Evolutionary conservation across 2,888 invertebrate species (phyloP), one percentile per base, ranked within the genome.

Genomic region (Ptychoptera contaminata): DNA sequence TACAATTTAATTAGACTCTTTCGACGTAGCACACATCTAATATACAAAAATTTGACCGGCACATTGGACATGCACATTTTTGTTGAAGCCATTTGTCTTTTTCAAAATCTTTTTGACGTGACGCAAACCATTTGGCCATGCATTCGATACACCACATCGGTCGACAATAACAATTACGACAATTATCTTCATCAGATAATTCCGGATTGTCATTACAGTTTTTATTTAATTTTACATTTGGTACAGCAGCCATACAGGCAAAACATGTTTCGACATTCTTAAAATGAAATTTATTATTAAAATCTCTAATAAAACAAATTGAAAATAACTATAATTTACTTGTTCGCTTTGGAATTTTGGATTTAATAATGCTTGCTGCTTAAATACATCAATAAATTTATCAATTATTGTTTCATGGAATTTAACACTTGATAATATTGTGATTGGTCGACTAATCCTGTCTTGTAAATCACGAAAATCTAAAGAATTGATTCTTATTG

Each of bases 141-240:
- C 88, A 93, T 51, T 81, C 76, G 16, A 76, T 67, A 67, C 92
- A 93, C 91, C 92, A 92, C 76, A 91, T 79, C 16, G 88, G 91
- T 43, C 85, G 77, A 60, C 84, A 86, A 57, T 76, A 77, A 57
- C 84, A 85, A 48, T 65, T 61, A 11, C 58, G 56, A 43, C 62
- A 64, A 29, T 59, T 55, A 29, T 58, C 67, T 15, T 62, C 61
- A 1, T 55, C 51, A 12, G 63, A 46, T 43, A 53, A 66, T 10
- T 56, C 55, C 5, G 59, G 68, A n/a, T 63, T 60, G 43, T 65
- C 64, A 12, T 68, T 60, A 58, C 88, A 92, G 44, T 73, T 73
- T 54, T 79, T 82, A 51, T 72, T 72, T 44, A 87, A 70, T 63
- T 88, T 92, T 42, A 84, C 80, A 61, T 88, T 81, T 0, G 92